phyloP scores from a whole-genome alignment of 1,140 invertebrate genomes.

The Spodoptera litura region DNA sequence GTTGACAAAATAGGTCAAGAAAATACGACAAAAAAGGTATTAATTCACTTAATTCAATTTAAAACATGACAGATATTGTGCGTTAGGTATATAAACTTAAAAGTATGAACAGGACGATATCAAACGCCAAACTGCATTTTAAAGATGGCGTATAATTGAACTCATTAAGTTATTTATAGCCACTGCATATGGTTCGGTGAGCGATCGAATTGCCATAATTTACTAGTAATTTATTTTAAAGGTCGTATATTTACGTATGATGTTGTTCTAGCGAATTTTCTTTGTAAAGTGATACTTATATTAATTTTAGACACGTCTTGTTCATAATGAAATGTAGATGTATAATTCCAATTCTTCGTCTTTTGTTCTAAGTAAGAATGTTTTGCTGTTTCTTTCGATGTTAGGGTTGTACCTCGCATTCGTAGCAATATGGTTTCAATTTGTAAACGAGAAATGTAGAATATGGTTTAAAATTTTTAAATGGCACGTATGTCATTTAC shows the following conservation, averaged over 20 bases:
- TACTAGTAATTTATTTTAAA: slow-evolving; percentile 68
- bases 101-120: slow-evolving; percentile 36
- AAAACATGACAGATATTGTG: background rate
- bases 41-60: slow-evolving; percentile 7
- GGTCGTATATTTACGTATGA: slow-evolving; percentile 49
- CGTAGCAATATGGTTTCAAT: background rate
- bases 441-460: too few relatives aligned
- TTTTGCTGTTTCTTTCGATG: background rate
- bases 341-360: background rate
- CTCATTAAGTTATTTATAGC: slow-evolving; percentile 71
- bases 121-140: slow-evolving; percentile 59
- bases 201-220: slow-evolving; percentile 69
- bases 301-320: background rate
- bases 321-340: background rate
- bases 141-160: slow-evolving; percentile 63
- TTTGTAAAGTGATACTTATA: background rate
- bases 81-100: slow-evolving; percentile 17
- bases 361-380: background rate
- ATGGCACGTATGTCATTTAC: too few relatives aligned
- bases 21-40: too few relatives aligned
- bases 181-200: slow-evolving; percentile 61
- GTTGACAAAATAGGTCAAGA: too few relatives aligned
- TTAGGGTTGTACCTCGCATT: too few relatives aligned
- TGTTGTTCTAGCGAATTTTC: slow-evolving; percentile 33
- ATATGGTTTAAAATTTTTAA: too few relatives aligned